Conservation (phyloP, 30 jellyfish, hydroid and myxozoan genomes). For the Aurelia coerulea region DNA sequence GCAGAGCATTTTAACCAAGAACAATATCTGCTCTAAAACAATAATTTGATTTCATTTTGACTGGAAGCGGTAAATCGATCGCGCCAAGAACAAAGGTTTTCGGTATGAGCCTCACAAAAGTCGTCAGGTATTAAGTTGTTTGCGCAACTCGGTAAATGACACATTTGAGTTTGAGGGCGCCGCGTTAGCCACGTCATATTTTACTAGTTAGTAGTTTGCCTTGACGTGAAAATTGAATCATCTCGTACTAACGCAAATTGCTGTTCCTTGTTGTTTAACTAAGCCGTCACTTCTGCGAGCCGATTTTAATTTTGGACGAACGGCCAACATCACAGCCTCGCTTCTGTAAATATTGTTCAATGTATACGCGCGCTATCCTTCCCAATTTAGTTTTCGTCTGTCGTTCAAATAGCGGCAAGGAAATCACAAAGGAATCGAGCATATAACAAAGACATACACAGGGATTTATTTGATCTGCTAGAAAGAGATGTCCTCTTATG, state of each 20-base stretch:
- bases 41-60: too few species aligned
- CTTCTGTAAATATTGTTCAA: slow-evolving; percentile 73
- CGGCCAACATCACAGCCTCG: slow-evolving; percentile 88
- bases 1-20: too few species aligned
- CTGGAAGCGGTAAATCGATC: slow-evolving; percentile 22
- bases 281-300: slow-evolving; percentile 60
- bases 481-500: slow-evolving; percentile 46
- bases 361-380: slow-evolving; percentile 76
- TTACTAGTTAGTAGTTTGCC: slow-evolving; percentile 54
- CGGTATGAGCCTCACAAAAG: slow-evolving; percentile 54
- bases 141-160: slow-evolving; percentile 48
- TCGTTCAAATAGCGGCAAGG: slow-evolving; percentile 81
- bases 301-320: slow-evolving; percentile 45
- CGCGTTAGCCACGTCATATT: slow-evolving; percentile 52
- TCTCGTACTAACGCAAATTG: slow-evolving; percentile 56
- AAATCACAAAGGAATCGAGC: slow-evolving; percentile 75
- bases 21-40: too few species aligned
- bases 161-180: slow-evolving; percentile 33
- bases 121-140: slow-evolving; percentile 57
- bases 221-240: slow-evolving; percentile 56
- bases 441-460: slow-evolving; percentile 77
- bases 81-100: slow-evolving; percentile 60
- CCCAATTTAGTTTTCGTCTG: slow-evolving; percentile 72
- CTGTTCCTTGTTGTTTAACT: slow-evolving; percentile 45
- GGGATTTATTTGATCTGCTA: slow-evolving; percentile 82